These are phyloP conservation scores for Ardeotis arabs DNA, from an alignment of 2,113 vertebrate genomes.

Conservation along the genomic window DNA sequence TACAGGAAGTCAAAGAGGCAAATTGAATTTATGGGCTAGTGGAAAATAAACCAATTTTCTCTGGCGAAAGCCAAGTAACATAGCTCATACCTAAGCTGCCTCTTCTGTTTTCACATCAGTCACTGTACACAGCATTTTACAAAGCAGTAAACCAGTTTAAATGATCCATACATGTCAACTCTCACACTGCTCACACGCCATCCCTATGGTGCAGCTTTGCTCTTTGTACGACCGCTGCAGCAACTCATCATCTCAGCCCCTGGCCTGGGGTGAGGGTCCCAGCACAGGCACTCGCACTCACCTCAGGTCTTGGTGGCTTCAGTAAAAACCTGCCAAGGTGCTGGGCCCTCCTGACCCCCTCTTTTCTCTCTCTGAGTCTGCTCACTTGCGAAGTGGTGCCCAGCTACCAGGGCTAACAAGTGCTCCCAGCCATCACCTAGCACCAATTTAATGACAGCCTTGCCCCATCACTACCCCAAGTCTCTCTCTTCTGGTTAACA, in stretches of 20 bases:
- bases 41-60: constrained; percentile 86
- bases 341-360: not conserved
- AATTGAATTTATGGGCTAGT: constrained; percentile 87
- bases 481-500: not conserved
- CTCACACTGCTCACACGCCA: not conserved
- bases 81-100: constrained; percentile 64
- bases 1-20: constrained; percentile 85
- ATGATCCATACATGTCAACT: constrained; percentile 32
- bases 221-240: not conserved
- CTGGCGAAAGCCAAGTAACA: constrained; percentile 78
- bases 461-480: not conserved
- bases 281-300: fast-evolving
- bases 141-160: constrained; percentile 48
- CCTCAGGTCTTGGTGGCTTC: not conserved
- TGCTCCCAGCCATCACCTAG: not conserved
- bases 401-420: not conserved
- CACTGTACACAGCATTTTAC: not conserved
- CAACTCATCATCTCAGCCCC: not conserved
- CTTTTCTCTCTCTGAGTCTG: not conserved
- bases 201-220: not conserved
- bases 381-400: not conserved
- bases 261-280: fast-evolving
- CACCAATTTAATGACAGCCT: not conserved
- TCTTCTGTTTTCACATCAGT: constrained; percentile 61
- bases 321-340: not conserved